phyloP scores from a whole-genome alignment of 2,797 vertebrate species.

The Poeciliopsis paucimaculata region DNA sequence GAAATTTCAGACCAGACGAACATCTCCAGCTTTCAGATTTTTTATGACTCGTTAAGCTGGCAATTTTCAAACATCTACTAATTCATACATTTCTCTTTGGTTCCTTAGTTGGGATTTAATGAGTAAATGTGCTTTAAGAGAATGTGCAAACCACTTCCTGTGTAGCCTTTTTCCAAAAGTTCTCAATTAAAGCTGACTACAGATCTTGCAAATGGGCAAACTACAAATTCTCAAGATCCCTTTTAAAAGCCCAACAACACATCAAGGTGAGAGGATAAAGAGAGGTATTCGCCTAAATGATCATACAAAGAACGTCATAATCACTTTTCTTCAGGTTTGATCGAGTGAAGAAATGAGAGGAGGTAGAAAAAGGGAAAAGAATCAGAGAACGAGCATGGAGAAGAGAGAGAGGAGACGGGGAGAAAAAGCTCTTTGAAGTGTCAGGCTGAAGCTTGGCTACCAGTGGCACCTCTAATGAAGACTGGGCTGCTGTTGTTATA shows the following conservation, averaged over 20 bases:
- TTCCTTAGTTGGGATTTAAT: not conserved
- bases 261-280: conserved; percentile 5
- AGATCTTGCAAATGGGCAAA: not conserved
- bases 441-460: conserved; percentile 61
- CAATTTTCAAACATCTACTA: not conserved
- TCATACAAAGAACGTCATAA: conserved; percentile 16
- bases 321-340: conserved; percentile 14
- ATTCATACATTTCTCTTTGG: not conserved
- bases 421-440: conserved; percentile 64
- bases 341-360: conserved; percentile 10
- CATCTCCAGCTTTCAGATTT: not conserved
- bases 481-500: conserved; percentile 35
- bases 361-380: conserved; percentile 29
- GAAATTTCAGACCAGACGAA: not conserved
- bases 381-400: conserved; percentile 16
- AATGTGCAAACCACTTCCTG: not conserved
- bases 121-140: not conserved
- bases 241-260: conserved; percentile 1
- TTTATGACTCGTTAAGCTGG: not conserved
- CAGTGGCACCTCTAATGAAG: conserved; percentile 66
- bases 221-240: not conserved
- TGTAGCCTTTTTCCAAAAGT: conserved; percentile 11
- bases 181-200: not conserved
- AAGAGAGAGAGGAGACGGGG: conserved; percentile 3
- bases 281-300: conserved; percentile 18